Percentiles rank a stretch among this genome's conserved stretches.
These are phyloP conservation scores for Caenorhabditis latens DNA, from an alignment of 1,140 invertebrate species.

Conservation along the genomic window DNA sequence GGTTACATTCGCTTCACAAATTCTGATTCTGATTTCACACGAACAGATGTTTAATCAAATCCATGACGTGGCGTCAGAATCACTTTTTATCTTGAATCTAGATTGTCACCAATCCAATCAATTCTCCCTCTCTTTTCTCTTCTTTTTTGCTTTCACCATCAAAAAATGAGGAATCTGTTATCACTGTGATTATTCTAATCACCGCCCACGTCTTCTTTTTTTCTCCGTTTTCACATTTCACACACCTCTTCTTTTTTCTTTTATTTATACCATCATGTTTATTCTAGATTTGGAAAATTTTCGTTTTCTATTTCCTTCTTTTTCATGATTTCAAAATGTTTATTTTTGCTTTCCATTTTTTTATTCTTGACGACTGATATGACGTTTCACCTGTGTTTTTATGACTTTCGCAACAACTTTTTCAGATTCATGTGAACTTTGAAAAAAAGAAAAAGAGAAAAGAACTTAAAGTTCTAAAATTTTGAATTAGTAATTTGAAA, in stretches of 20 bases:
- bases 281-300: conserved; percentile 20
- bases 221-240: no score
- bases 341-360: conserved; percentile 15
- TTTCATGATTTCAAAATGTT: background rate
- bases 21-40: background rate
- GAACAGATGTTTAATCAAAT: conserved; percentile 37
- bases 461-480: background rate
- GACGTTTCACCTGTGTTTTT: background rate
- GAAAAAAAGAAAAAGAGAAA: background rate
- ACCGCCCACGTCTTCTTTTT: conserved; percentile 24
- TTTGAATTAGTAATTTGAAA: background rate
- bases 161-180: background rate
- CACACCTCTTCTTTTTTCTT: background rate
- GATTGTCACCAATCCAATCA: background rate
- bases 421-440: background rate
- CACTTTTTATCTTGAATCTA: background rate
- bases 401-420: background rate
- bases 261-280: conserved; percentile 11
- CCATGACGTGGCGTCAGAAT: conserved; percentile 9
- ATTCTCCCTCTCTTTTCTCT: background rate
- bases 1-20: background rate
- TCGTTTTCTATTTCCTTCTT: background rate
- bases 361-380: background rate
- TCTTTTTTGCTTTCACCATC: background rate
- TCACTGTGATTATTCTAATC: conserved; percentile 25